A percentile compares a stretch with the other conserved stretches of the same genome.
Evolutionary conservation across 2,888 invertebrate genomes (phyloP).

Genomic region (Acanthosepion pharaonis): DNA sequence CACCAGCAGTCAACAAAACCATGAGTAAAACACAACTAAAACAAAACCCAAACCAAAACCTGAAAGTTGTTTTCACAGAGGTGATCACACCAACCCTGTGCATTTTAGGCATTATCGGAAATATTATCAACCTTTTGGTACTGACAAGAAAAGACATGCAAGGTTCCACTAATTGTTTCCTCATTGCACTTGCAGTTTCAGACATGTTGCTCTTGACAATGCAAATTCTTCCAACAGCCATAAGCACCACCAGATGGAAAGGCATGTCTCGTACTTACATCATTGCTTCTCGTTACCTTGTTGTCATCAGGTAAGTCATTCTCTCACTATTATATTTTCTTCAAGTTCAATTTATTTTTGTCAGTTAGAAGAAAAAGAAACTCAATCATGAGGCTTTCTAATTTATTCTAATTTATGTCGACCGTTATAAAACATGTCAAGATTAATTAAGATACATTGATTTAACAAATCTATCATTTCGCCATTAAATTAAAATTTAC

Average conservation of each 20-base stretch:
- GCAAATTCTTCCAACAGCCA: constrained; percentile 50
- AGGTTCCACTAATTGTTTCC: constrained; percentile 56
- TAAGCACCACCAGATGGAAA: neutral
- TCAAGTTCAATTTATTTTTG: no score
- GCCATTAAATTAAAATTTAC: no score
- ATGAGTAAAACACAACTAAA: constrained; percentile 50
- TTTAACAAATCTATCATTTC: no score
- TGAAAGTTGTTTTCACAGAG: constrained; percentile 42
- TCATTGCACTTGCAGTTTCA: constrained; percentile 57
- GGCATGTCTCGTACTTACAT: constrained; percentile 49
- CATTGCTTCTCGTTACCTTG: constrained; percentile 53
- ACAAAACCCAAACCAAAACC: constrained; percentile 1
- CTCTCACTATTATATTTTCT: neutral
- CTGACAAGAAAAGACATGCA: constrained; percentile 56
- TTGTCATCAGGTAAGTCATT: constrained; percentile 55
- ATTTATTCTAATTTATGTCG: no score
- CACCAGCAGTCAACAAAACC: neutral
- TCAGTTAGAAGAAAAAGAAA: no score
- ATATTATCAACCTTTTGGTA: constrained; percentile 56
- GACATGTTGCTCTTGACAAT: constrained; percentile 55
- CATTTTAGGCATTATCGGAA: constrained; percentile 56
- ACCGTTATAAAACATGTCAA: no score
- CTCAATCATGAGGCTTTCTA: no score
- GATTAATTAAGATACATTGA: no score
- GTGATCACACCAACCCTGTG: constrained; percentile 54